Evolutionary conservation across 2,797 vertebrate species (phyloP), one percentile per base, ranked within the genome.

Genomic region (Aplochiton taeniatus): DNA sequence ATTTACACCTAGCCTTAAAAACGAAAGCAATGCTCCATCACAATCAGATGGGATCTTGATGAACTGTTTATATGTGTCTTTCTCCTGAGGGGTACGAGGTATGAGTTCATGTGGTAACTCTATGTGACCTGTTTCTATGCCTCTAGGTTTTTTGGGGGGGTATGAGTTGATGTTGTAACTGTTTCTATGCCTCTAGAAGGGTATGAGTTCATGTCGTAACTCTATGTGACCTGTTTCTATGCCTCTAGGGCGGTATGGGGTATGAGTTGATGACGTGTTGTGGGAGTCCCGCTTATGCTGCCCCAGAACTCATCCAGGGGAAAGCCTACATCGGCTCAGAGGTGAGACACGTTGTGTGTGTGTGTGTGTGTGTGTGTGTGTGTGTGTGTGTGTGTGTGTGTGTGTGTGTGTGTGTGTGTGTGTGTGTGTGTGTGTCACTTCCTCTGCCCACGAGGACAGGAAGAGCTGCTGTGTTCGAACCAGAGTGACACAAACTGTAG

Each of bases 241-340:
- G 11, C 85, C 84, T 47, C 4, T 54, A 99, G 96, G 95, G 95
- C 42, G 95, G 96, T 58, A 90, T 96, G 80, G 90, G 94, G 69
- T 95, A 94, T 68, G 94, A 93, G 53, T 87, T 99, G 66, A 94
- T 91, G 85, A 98, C 96, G 0, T 98, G 94, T 60, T 98, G 96
- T 76, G 97, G 97, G 20, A 98, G 96, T 79, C 96, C 96, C 55
- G 95, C 95, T 3, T 98, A 98, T 16, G 97, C 96, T 58, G 97
- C 97, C 4, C 96, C 96, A 16, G 98, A 99, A 74, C 91, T 99
- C 74, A 93, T 98, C 82, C 95, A 97, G 84, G 97, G 96, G 64
- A 98, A 94, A 89, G 89, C 95, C 0, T 99, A 98, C 65, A 96
- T 98, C 64, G 96, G 97, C 44, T 97, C 98, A 51, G 96, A 97